Percentiles rank a stretch among this genome's conserved stretches.
Evolutionary conservation across 2,797 vertebrate species (phyloP).

Genomic region (Rhinatrema bivittatum): DNA sequence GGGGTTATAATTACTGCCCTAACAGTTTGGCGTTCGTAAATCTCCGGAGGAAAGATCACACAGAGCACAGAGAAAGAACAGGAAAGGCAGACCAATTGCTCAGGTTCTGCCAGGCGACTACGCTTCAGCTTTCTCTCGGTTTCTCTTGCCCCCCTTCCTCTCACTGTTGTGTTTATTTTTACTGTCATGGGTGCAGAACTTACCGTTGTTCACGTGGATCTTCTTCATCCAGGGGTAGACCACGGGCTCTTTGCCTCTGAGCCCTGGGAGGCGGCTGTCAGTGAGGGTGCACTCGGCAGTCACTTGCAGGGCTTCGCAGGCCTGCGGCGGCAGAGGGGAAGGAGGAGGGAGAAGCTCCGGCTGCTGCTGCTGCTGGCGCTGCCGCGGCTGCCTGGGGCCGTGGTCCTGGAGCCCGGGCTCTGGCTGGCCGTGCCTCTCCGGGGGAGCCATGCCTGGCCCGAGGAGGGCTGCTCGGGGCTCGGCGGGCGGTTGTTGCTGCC

Average conservation of each 20-base stretch:
- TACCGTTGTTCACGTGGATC: slow-evolving; percentile 91
- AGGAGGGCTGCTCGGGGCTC: slow-evolving; percentile 10
- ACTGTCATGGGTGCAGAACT: slow-evolving; percentile 66
- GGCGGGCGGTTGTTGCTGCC: slow-evolving; percentile 14
- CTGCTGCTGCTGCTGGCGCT: slow-evolving; percentile 31
- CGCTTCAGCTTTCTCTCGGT: neutral
- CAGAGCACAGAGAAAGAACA: slow-evolving; percentile 72
- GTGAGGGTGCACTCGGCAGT: slow-evolving; percentile 68
- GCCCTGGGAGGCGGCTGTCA: slow-evolving; percentile 38
- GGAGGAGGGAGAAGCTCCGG: slow-evolving; percentile 22
- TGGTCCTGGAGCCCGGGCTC: slow-evolving; percentile 57
- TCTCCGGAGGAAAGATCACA: slow-evolving; percentile 76
- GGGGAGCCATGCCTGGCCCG: slow-evolving; percentile 12
- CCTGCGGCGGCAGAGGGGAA: slow-evolving; percentile 30
- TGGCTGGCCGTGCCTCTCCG: slow-evolving; percentile 29
- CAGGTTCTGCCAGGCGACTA: too few relatives aligned
- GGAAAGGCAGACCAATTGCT: too few relatives aligned
- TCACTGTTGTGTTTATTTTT: slow-evolving; percentile 5
- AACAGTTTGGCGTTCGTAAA: slow-evolving; percentile 93
- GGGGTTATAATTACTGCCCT: slow-evolving; percentile 94
- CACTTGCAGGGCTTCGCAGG: slow-evolving; percentile 59
- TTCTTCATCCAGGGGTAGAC: slow-evolving; percentile 99
- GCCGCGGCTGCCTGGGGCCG: slow-evolving; percentile 52
- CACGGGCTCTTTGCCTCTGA: slow-evolving; percentile 82
- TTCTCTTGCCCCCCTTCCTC: slow-evolving; percentile 12